A percentile compares a stretch with the other conserved stretches of the same genome.
Conservation (phyloP, 1,140 invertebrate genomes). For the Solen grandis region DNA sequence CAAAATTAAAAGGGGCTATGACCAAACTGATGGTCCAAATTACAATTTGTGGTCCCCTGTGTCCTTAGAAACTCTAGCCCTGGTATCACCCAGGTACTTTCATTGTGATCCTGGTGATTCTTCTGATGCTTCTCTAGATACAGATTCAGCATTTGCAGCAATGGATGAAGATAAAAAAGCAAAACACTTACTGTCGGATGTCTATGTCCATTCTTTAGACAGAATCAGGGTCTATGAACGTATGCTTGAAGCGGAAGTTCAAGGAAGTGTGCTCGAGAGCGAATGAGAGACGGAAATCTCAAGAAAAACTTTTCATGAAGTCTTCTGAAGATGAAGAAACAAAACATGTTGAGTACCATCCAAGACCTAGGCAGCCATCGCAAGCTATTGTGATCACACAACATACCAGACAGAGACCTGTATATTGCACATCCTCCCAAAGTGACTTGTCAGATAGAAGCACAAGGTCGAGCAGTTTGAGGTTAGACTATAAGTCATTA, state of each 20-base stretch:
- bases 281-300: conserved; percentile 27
- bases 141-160: no score
- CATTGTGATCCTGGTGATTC: no score
- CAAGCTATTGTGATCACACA: background rate
- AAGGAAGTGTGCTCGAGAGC: conserved; percentile 11
- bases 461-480: background rate
- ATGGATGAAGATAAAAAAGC: no score
- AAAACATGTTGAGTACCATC: conserved; percentile 2
- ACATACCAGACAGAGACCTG: no score
- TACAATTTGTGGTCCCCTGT: no score
- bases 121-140: no score
- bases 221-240: conserved; percentile 41
- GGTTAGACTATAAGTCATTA: background rate
- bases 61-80: no score
- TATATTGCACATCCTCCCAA: no score
- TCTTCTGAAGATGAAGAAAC: conserved; percentile 11
- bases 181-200: no score
- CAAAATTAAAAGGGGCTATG: no score
- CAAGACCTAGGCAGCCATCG: background rate
- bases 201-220: conserved; percentile 23
- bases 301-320: background rate
- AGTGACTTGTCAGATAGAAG: background rate
- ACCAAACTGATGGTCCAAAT: no score
- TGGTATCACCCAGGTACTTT: no score
- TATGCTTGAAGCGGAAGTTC: conserved; percentile 17